Conservation (phyloP, 1,140 invertebrate species). For the Nylanderia fulva region DNA sequence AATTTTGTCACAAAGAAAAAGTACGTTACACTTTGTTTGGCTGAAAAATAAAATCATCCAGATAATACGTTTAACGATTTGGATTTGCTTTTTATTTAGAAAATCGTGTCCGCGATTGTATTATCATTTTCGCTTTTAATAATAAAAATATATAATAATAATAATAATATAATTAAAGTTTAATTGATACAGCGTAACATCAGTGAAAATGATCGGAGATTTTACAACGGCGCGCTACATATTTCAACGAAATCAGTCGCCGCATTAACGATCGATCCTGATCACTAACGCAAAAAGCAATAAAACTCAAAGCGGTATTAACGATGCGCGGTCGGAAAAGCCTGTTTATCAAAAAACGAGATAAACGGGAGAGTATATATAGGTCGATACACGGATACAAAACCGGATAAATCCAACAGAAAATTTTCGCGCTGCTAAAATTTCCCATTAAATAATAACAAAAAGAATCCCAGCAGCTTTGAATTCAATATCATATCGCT, state of each 20-base stretch:
- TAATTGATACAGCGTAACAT: not conserved
- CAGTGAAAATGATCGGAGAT: not conserved
- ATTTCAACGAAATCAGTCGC: not conserved
- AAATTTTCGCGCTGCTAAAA: constrained; percentile 25
- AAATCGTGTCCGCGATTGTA: not conserved
- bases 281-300: constrained; percentile 17
- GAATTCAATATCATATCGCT: constrained; percentile 11
- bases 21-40: not conserved
- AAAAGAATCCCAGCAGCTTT: not conserved
- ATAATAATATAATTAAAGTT: constrained; percentile 7
- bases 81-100: constrained; percentile 3
- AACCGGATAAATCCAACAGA: not conserved
- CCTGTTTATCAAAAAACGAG: constrained; percentile 43
- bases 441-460: not conserved
- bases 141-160: not conserved
- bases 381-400: constrained; percentile 13
- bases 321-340: constrained; percentile 10
- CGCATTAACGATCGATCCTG: constrained; percentile 24
- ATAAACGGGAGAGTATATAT: constrained; percentile 14
- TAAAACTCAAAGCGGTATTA: constrained; percentile 53
- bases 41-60: constrained; percentile 10
- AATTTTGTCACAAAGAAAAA: not conserved
- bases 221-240: not conserved
- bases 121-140: constrained; percentile 4
- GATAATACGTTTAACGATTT: constrained; percentile 5